A percentile compares a stretch with the other conserved stretches of the same genome.
phyloP scores from a whole-genome alignment of 1,140 invertebrate genomes.

The Lethrus apterus region DNA sequence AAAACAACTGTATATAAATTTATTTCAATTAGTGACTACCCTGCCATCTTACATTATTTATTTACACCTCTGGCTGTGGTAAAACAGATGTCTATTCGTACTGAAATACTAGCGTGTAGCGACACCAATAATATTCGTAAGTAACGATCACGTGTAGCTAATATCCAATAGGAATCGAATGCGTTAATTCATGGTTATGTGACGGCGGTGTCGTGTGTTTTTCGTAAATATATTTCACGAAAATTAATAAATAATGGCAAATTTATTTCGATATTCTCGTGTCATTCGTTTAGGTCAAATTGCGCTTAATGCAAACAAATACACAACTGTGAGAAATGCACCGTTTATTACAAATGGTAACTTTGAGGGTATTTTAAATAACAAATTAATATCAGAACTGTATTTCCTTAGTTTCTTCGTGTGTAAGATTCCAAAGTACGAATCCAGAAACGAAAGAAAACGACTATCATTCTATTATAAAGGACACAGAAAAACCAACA shows the following conservation, averaged over 20 bases:
- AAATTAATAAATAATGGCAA: constrained; percentile 8
- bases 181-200: no score
- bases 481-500: constrained; percentile 49
- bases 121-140: no score
- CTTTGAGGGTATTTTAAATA: not conserved
- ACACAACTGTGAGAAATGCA: not conserved
- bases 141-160: no score
- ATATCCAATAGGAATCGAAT: no score
- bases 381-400: not conserved
- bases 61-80: no score
- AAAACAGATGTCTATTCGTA: no score
- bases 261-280: constrained; percentile 5
- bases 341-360: constrained; percentile 1
- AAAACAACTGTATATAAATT: no score
- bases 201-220: no score
- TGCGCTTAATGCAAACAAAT: constrained; percentile 2
- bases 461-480: constrained; percentile 47
- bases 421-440: constrained; percentile 11
- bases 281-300: constrained; percentile 4
- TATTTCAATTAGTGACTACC: no score
- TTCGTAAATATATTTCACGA: not conserved
- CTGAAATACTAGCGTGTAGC: no score
- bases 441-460: constrained; percentile 21
- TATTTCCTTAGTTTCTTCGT: not conserved
- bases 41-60: no score